These are phyloP conservation scores for Lepidocolaptes lacrymiger DNA, from an alignment of 2,797 vertebrate species.

Conservation along the genomic window DNA sequence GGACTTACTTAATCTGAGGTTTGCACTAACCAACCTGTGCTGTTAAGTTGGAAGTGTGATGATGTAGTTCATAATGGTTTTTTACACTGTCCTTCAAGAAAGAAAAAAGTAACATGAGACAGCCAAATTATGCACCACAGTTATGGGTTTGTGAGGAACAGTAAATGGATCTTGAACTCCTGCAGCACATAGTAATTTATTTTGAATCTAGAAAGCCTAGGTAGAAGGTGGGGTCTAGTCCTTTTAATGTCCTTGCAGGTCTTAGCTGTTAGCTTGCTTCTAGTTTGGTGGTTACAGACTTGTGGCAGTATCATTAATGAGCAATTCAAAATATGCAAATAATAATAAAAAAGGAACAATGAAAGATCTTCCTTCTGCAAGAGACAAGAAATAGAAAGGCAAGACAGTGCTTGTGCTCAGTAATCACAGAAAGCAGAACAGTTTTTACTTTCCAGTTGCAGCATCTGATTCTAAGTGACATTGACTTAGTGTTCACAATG, in stretches of 20 bases:
- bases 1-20: background rate
- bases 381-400: background rate
- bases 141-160: background rate
- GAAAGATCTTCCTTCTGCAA: background rate
- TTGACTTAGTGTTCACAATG: background rate
- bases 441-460: background rate
- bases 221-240: background rate
- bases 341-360: background rate
- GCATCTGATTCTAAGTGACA: background rate
- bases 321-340: background rate
- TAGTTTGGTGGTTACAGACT: background rate
- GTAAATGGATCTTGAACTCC: background rate
- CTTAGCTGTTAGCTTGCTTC: background rate
- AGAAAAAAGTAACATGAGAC: background rate
- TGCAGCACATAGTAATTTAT: accelerated
- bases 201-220: background rate
- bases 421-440: background rate
- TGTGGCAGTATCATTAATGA: constrained; percentile 7
- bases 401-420: background rate
- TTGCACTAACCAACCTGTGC: background rate
- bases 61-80: background rate
- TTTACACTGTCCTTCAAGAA: background rate
- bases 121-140: background rate
- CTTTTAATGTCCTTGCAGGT: background rate
- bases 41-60: background rate